Base-by-base conservation (phyloP, 2,797 vertebrate genomes). In the Rhinichthys osculus region DNA sequence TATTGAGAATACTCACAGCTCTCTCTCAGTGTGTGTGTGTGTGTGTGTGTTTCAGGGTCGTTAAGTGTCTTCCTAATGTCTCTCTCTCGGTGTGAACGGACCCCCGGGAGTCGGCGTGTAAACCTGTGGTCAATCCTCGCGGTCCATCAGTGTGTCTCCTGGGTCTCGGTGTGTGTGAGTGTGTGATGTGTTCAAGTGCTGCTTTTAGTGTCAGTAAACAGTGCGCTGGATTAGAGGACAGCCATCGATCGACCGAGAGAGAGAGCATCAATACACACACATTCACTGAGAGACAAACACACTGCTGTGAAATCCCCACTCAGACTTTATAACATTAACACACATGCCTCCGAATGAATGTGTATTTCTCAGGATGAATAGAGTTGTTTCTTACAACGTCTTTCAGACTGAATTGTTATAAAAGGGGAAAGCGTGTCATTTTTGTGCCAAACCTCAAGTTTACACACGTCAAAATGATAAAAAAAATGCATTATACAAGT, bases 131-230 rank as follows among this genome's bases (percentile, higher is more conserved):
- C 30, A 19, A 19, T 66, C 71, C 35, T 33, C 21, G 2, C 21
- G 27, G 38, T 35, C 81, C 81, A 47, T 73, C 81, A 73, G 10
- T 62, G 52, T 42, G 47, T 78, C 74, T n/a, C 74, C 70, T 27
- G 50, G 50, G 44, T 47, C 44, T 47, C 0, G 1, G 44, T 47
- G 44, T 14, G 13, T 44, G 44, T 1, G 47, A 66, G 83, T 64
- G 64, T 81, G 3, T 81, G 79, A 70, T 14, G 21, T 11, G 16
- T 33, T 78, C 50, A 57, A 85, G 66, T 59, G 66, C 50, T 59
- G 83, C 64, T 71, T 78, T 78, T 59, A 85, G 64, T 67, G 21
- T 66, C 72, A 47, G 70, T 50, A 66, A 66, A 76, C 82, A 84
- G 74, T 7, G 16, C 23, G 6, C 30, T 13, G 57, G 72, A 84